Evolutionary conservation across 2,888 invertebrate species (phyloP), one percentile per base, ranked within the genome.

Genomic region (Pteria penguin): DNA sequence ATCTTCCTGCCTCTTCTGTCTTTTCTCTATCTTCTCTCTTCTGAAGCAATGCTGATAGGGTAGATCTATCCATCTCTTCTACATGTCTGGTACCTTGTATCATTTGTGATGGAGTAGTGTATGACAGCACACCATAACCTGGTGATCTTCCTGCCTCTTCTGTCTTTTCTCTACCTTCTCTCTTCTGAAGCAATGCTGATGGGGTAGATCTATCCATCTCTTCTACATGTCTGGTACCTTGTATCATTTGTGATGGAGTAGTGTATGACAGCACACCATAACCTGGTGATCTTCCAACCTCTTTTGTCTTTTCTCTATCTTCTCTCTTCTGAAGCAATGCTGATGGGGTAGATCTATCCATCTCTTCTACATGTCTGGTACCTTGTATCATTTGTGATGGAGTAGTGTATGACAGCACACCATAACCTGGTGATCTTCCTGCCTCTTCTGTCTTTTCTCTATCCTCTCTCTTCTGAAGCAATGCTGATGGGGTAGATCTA

Each of bases 401-500:
- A 24, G 54, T 66, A 4, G 66, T 66, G n/a, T 57, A 63, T 18
- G 33, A 31, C 14, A 72, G 65, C n/a, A 27, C 60, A 14, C 36
- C 70, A 52, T 45, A 70, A 0, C 62, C 70, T 45, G 55, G 32
- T 26, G 61, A 29, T 2, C 45, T 24, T 14, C 24, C 14, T 1
- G 55, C 32, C n/a, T 45, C 36, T 1, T 58, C 32, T 29, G 52
- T 31, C 26, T 33, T 75, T n/a, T 54, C 71, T 55, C 55, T 71
- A n/a, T 69, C 63, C 31, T 18, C 36, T 55, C 36, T 31, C 33
- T 62, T 68, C 36, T 76, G 60, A 22, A 72, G 36, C 8, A 76
- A 29, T 60, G 62, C 52, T 22, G 76, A 72, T 22, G 76, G 68
- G 24, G 68, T 72, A 8, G 72, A 31, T 11, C n/a, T 26, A 22